Percentiles rank a stretch among this genome's conserved stretches.
Conservation (phyloP, 2,113 vertebrate species). For the Trematocara unimaculatum region DNA sequence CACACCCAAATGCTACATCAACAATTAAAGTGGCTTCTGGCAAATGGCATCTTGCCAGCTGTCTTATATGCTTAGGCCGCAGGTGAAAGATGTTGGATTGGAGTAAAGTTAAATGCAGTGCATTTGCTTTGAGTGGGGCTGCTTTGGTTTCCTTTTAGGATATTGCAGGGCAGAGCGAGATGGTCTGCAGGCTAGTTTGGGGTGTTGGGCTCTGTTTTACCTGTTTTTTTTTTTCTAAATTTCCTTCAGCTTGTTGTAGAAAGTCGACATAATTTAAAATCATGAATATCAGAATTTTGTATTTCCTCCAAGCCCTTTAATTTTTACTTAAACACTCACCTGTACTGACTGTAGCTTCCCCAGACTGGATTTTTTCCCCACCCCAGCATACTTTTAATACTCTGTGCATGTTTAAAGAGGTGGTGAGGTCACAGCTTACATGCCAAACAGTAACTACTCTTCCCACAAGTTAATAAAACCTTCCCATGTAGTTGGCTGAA, state of each 20-base stretch:
- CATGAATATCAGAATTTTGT: background rate
- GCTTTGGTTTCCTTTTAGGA: background rate
- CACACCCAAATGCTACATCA: background rate
- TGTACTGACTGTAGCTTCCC: background rate
- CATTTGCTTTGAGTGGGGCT: background rate
- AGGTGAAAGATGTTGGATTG: background rate
- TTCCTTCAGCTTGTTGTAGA: background rate
- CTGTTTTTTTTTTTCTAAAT: no score
- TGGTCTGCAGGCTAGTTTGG: background rate
- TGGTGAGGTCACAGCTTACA: background rate
- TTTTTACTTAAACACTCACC: background rate
- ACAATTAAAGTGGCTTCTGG: background rate
- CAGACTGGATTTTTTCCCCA: background rate
- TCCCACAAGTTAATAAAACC: background rate
- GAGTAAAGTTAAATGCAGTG: background rate
- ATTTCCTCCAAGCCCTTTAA: background rate
- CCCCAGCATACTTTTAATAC: background rate
- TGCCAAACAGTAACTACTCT: background rate
- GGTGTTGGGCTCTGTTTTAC: background rate
- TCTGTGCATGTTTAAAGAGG: background rate
- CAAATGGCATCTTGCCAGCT: background rate
- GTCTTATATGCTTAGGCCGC: background rate
- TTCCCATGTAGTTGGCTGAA: background rate
- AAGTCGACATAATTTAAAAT: background rate
- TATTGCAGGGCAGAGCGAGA: background rate